Base-by-base conservation (phyloP, 2,113 vertebrate genomes). In the Nyctibius bracteatus region DNA sequence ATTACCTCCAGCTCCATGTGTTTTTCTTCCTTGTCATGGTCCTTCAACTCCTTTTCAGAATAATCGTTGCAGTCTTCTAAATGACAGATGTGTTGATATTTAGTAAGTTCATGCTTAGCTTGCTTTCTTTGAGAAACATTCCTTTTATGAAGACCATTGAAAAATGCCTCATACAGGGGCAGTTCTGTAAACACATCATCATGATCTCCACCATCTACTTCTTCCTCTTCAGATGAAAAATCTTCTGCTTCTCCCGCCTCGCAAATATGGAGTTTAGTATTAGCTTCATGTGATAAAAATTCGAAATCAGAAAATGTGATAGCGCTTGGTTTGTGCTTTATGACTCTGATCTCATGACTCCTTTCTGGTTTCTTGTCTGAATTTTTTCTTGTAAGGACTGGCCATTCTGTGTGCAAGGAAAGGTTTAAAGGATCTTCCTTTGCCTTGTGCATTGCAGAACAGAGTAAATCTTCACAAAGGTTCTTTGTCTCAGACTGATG, bases 291-390 rank as follows among this genome's bases (percentile, higher is more conserved):
- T 35, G 84, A 30, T 79, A 86, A 82, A 86, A 51, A n/a, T 17
- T 80, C 46, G 3, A 83, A 93, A 79, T 98, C 97, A 37, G 97
- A 97, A 96, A 99, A 99, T 14, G 98, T 90, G 85, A 98, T 98
- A 82, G 97, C 97, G 86, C 97, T 98, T 30, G 93, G 94, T 88
- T 98, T 98, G 93, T 98, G 97, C 80, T 98, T 98, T 63, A 99
- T 96, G 31, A 98, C 92, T 93, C 97, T 96, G 12, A 97, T 94
- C 65, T 98, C 94, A 33, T 62, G 89, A 54, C 15, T 72, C 43
- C 30, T 91, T 43, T 84, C 87, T 66, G 25, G 23, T 46, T 94
- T 94, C 49, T 90, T 43, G 63, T 91, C 43, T 78, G 58, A 82
- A 3, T 12, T 80, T 78, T 77, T 39, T n/a, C 46, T 58, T 54